A percentile compares a stretch with the other conserved stretches of the same genome.
These are phyloP conservation scores for Anabas testudineus DNA, from an alignment of 2,797 vertebrate species.

Conservation along the genomic window DNA sequence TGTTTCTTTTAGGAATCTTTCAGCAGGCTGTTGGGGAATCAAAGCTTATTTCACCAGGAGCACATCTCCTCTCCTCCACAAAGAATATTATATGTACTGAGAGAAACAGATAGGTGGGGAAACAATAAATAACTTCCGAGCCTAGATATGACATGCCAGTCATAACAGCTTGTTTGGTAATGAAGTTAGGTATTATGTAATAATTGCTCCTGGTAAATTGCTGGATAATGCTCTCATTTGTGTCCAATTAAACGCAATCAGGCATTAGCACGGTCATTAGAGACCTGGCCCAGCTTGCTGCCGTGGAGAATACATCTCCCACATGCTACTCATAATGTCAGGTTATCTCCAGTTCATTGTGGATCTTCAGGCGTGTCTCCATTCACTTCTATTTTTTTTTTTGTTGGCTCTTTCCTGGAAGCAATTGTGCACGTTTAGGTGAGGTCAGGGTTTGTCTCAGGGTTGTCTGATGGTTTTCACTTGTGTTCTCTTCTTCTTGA, in stretches of 20 bases:
- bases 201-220: constrained; percentile 66
- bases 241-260: constrained; percentile 71
- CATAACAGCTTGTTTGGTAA: constrained; percentile 46
- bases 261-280: constrained; percentile 61
- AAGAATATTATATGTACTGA: constrained; percentile 3
- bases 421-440: constrained; percentile 3
- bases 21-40: constrained; percentile 57
- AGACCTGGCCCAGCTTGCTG: constrained; percentile 39
- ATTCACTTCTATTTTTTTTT: constrained; percentile 12
- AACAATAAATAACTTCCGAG: constrained; percentile 18
- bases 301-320: constrained; percentile 66
- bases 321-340: constrained; percentile 54
- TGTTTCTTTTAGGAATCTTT: constrained; percentile 70
- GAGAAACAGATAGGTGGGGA: constrained; percentile 29
- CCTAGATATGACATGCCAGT: constrained; percentile 40
- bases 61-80: constrained; percentile 30
- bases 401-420: constrained; percentile 10
- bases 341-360: constrained; percentile 56
- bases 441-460: constrained; percentile 26
- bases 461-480: constrained; percentile 38
- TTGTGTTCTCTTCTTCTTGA: constrained; percentile 22
- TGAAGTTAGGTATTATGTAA: constrained; percentile 59
- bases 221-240: constrained; percentile 71
- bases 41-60: constrained; percentile 57
- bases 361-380: constrained; percentile 41